These are phyloP conservation scores for Aegotheles bennettii DNA, from an alignment of 2,113 vertebrate genomes.

Conservation along the genomic window DNA sequence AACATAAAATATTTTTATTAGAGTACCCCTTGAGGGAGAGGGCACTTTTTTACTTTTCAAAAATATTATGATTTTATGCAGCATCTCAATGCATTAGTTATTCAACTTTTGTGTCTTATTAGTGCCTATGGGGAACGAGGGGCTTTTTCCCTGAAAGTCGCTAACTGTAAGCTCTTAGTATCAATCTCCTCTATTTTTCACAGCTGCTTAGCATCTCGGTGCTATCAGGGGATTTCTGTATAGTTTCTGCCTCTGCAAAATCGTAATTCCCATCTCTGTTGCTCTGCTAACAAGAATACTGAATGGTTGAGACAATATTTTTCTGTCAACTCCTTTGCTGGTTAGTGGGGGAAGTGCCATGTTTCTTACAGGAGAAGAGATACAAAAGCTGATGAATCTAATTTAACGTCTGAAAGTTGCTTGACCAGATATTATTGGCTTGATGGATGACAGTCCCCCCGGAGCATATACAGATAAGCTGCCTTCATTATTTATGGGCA, in stretches of 20 bases:
- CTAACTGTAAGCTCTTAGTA: background rate
- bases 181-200: background rate
- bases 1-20: background rate
- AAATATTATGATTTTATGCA: conserved; percentile 33
- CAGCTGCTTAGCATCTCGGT: background rate
- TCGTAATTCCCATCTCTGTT: background rate
- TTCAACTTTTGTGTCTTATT: background rate
- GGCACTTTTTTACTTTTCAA: background rate
- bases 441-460: conserved; percentile 30
- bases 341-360: background rate
- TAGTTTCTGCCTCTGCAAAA: conserved; percentile 26
- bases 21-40: background rate
- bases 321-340: conserved; percentile 15
- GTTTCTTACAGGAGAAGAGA: background rate
- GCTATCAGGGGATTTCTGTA: background rate
- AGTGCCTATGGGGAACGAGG: background rate
- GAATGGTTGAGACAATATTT: conserved; percentile 2
- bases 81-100: conserved; percentile 3
- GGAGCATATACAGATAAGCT: background rate
- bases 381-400: conserved; percentile 20
- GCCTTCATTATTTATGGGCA: conserved; percentile 40
- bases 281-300: background rate
- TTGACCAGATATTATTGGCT: conserved; percentile 42
- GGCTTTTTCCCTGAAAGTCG: background rate
- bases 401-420: conserved; percentile 24